Evolutionary conservation across 2,797 vertebrate genomes (phyloP), one percentile per base, ranked within the genome.

Genomic region (Cygnus olor): DNA sequence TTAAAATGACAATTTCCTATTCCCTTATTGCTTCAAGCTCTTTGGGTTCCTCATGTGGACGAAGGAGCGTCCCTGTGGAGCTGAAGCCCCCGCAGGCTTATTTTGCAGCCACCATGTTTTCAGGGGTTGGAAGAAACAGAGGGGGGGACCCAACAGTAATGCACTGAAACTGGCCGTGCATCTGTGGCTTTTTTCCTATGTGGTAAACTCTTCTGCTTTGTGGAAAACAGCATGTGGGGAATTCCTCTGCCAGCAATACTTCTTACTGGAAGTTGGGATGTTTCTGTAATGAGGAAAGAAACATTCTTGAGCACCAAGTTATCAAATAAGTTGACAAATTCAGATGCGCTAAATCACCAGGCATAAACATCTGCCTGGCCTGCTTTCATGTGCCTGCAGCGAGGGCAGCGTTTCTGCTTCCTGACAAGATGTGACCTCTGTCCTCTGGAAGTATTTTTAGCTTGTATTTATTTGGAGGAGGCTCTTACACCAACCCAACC

Each of bases 271-370:
- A 96, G 90, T 58, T 18, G 36, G 79, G 76, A 90, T 94, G 84
- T 78, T 93, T 93, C 94, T 57, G 28, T 71, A 95, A 94, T 27
- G 49, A 80, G 54, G 84, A 77, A 86, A 94, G 85, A 92, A 65
- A 51, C 0, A 3, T 92, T 85, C 86, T 83, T 49, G 65, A 78
- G 28, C 49, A 89, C 80, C 84, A 80, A 89, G 81, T 93, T 95
- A 95, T 96, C 93, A 93, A 94, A 80, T 92, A 95, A 85, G 64
- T 90, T 92, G 93, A 95, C 90, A 94, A 90, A 89, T 93, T 90
- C 94, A 92, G 69, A 90, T 87, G 78, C 0, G 1, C 64, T 73
- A 73, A 93, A 85, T 95, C 80, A 82, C 68, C 22, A 9, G 0
- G 57, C 0, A 0, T 95, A 93, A 95, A 92, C 88, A 87, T 94